These are phyloP conservation scores for Drosophila siamana DNA, from an alignment of 2,888 invertebrate species.

Conservation along the genomic window DNA sequence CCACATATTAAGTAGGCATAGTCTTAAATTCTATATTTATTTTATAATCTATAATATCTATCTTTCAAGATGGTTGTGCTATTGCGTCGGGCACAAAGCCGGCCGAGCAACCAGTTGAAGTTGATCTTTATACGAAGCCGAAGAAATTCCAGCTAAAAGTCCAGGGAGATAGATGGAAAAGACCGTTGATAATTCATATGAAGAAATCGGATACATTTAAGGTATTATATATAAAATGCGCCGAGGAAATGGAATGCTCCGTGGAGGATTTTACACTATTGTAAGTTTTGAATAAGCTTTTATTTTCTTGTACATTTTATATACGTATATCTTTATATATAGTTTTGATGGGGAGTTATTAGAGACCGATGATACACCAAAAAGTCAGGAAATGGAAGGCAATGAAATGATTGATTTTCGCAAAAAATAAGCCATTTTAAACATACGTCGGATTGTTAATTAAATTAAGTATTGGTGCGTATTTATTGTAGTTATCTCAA, in stretches of 20 bases:
- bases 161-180: constrained; percentile 79
- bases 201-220: constrained; percentile 75
- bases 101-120: neutral
- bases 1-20: constrained; percentile 77
- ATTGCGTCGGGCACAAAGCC: constrained; percentile 40
- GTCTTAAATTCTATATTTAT: neutral
- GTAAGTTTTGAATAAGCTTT: constrained; percentile 38
- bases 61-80: constrained; percentile 69
- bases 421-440: constrained; percentile 26
- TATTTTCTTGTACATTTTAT: too few relatives aligned
- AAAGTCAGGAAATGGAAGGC: constrained; percentile 81
- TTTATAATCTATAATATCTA: neutral
- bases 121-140: constrained; percentile 40
- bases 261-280: constrained; percentile 49
- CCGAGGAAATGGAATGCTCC: constrained; percentile 79
- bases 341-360: constrained; percentile 84
- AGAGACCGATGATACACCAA: constrained; percentile 74
- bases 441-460: neutral
- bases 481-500: neutral
- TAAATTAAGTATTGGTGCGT: neutral
- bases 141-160: constrained; percentile 80
- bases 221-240: constrained; percentile 79
- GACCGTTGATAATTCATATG: constrained; percentile 72
- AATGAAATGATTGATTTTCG: constrained; percentile 82
- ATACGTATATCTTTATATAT: neutral